Evolutionary conservation across 2,888 invertebrate species (phyloP).

Genomic region (Leuctra nigra): DNA sequence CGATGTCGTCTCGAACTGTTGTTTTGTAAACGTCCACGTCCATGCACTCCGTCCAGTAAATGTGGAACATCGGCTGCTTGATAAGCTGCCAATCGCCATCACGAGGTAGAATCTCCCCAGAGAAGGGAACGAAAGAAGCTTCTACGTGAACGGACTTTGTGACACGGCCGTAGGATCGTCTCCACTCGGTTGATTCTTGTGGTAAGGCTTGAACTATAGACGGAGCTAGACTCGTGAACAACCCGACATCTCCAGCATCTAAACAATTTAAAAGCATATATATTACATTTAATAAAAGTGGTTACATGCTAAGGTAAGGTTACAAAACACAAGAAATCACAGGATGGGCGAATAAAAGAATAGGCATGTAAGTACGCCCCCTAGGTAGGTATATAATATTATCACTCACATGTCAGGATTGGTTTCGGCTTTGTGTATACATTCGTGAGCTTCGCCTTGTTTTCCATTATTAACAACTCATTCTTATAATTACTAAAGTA

Average conservation of each 20-base stretch:
- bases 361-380: too few species aligned
- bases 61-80: slow-evolving; percentile 85
- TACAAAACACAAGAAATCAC: too few species aligned
- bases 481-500: too few species aligned
- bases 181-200: slow-evolving; percentile 86
- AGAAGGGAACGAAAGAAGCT: slow-evolving; percentile 73
- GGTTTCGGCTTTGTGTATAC: slow-evolving; percentile 3
- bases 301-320: too few species aligned
- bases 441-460: too few species aligned
- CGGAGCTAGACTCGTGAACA: slow-evolving; percentile 76
- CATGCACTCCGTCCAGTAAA: slow-evolving; percentile 91
- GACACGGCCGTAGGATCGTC: slow-evolving; percentile 79
- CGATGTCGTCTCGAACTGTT: slow-evolving; percentile 81
- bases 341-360: too few species aligned
- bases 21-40: slow-evolving; percentile 89
- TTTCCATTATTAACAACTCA: too few species aligned
- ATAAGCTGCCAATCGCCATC: slow-evolving; percentile 71
- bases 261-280: too few species aligned
- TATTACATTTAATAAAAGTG: too few species aligned
- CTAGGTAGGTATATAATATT: too few species aligned
- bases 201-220: slow-evolving; percentile 73
- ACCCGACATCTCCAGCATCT: slow-evolving; percentile 80
- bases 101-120: slow-evolving; percentile 63
- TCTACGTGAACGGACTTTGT: slow-evolving; percentile 78
- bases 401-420: slow-evolving; percentile 7